Percentiles rank a stretch among this genome's conserved stretches.
Evolutionary conservation across 2,797 vertebrate species (phyloP).

Genomic region (Menidia menidia): DNA sequence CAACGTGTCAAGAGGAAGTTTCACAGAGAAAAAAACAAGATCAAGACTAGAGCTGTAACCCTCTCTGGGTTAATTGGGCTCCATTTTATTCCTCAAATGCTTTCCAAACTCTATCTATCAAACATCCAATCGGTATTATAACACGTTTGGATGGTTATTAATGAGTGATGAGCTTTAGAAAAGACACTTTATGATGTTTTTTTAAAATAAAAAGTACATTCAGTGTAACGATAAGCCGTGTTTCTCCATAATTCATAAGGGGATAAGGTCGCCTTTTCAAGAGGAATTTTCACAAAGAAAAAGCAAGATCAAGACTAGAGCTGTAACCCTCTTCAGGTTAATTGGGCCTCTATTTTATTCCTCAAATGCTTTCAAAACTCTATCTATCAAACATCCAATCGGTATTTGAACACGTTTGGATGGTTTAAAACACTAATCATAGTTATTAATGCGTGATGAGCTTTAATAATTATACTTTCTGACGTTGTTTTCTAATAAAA

Average conservation of each 20-base stretch:
- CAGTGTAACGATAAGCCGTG: conserved; percentile 21
- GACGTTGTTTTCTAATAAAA: too few relatives aligned
- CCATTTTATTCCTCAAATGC: not conserved
- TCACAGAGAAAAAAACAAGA: conserved; percentile 8
- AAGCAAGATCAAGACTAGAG: conserved; percentile 1
- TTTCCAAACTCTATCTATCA: not conserved
- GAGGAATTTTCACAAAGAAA: conserved; percentile 6
- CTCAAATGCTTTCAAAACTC: not conserved
- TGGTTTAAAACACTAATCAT: too few relatives aligned
- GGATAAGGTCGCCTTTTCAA: conserved; percentile 3
- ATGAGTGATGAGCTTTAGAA: too few relatives aligned
- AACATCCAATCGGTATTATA: not conserved
- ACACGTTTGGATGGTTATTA: not conserved
- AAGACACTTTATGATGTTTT: too few relatives aligned
- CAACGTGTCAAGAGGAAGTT: conserved; percentile 30
- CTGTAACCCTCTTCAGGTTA: conserved; percentile 7
- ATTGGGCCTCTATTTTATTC: conserved; percentile 14
- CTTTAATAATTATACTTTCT: too few relatives aligned
- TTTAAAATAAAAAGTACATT: conserved; percentile 1
- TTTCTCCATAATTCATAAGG: not conserved
- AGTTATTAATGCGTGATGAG: too few relatives aligned
- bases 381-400: not conserved
- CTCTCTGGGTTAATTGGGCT: conserved; percentile 28
- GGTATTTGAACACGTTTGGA: not conserved
- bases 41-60: not conserved